Evolutionary conservation across 2,797 vertebrate genomes (phyloP).

Genomic region (Halcyon leucocephala): DNA sequence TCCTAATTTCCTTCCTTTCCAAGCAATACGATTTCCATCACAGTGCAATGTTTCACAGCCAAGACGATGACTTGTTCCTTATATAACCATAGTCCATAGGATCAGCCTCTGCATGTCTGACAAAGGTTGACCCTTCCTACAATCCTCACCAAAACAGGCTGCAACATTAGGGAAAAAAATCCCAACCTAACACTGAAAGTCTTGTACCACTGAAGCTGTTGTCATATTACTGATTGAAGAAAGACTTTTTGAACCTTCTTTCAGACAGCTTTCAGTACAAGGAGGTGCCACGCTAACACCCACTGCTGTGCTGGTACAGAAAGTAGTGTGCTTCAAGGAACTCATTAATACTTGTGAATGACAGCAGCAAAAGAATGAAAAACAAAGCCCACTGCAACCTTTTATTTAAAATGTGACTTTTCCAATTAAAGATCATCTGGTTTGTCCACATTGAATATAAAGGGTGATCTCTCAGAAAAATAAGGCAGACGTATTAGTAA

Average conservation of each 20-base stretch:
- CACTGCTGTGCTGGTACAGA: neutral
- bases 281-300: neutral
- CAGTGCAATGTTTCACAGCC: neutral
- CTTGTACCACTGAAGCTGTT: neutral
- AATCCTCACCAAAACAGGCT: neutral
- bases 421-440: neutral
- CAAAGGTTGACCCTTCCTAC: neutral
- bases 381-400: neutral
- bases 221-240: neutral
- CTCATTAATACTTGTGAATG: neutral
- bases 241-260: neutral
- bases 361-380: neutral
- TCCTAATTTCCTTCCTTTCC: neutral
- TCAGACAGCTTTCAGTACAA: neutral
- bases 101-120: neutral
- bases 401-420: neutral
- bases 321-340: neutral
- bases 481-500: neutral
- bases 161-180: neutral
- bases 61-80: neutral
- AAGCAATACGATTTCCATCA: neutral
- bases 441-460: neutral
- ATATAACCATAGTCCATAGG: neutral
- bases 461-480: neutral
- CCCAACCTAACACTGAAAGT: neutral